Base-by-base conservation (phyloP, 2,797 vertebrate species). In the Dallia pectoralis region DNA sequence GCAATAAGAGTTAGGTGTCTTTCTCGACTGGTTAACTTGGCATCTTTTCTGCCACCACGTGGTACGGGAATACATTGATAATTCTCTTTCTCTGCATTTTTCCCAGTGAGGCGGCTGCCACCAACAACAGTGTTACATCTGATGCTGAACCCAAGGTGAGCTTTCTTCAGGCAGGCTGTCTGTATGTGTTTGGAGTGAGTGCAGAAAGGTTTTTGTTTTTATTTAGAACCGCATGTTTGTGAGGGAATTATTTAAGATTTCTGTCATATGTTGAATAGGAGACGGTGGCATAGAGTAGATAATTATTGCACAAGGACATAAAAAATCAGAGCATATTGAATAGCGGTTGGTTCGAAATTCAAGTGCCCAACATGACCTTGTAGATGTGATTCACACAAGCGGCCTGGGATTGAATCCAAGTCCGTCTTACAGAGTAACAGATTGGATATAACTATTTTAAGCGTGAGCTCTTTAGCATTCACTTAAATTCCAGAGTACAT, bases 101-200 rank as follows among this genome's bases (percentile, higher is more conserved):
- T 66, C 64, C 32, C 64, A 91, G 90, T 67, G 87, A 89, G 64
- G 91, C 82, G 59, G 65, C 83, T 72, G 90, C 81, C 51, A 61
- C 82, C 74, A 90, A 90, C 79, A 85, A 91, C 86, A 90, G 84
- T 2, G 79, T 84, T 1, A 70, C 88, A 0, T 80, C 82, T 64
- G 69, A 78, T 70, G 79, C 87, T 47, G 64, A 86, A 74, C 84
- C 87, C 30, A 89, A 88, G 90, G 90, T 91, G 85, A 84, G 33
- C 36, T 62, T n/a, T 11, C 18, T 19, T 36, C 49, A 16, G 48
- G 49, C 29, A 32, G 62, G 62, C 15, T 18, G 29, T 18, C 16
- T 12, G 44, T 49, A 15, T 11, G 67, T 53, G 67, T 69, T 48
- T 51, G 5, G 25, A 27, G 27, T 30, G 18, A 51, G 6, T 51